Conservation (phyloP, 2,888 invertebrate species). For the Congeria kusceri region DNA sequence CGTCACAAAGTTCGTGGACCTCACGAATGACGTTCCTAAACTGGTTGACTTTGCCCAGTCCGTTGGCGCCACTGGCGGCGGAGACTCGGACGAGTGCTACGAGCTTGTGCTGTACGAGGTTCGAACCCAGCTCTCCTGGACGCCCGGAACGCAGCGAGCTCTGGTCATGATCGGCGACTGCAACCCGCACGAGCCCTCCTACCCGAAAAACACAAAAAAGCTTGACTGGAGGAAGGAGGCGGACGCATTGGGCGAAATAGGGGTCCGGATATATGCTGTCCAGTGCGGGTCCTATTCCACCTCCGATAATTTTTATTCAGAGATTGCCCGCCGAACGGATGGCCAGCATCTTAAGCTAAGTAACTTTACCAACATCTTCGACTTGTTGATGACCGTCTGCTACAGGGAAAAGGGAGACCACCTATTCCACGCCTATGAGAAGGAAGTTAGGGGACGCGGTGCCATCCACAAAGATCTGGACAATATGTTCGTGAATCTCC, state of each 20-base stretch:
- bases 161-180: constrained; percentile 83
- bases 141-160: constrained; percentile 77
- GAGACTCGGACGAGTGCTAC: constrained; percentile 82
- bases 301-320: constrained; percentile 70
- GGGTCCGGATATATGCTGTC: constrained; percentile 73
- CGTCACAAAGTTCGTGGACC: constrained; percentile 67
- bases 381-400: constrained; percentile 83
- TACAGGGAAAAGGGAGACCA: constrained; percentile 79
- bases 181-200: constrained; percentile 77
- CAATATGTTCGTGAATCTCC: constrained; percentile 66
- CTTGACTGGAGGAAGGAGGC: constrained; percentile 80
- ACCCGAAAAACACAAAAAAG: constrained; percentile 69
- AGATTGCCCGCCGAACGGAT: constrained; percentile 73
- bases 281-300: constrained; percentile 57
- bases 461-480: constrained; percentile 71
- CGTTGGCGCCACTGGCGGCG: constrained; percentile 76
- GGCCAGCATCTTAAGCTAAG: constrained; percentile 78
- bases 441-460: constrained; percentile 69
- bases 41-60: constrained; percentile 71
- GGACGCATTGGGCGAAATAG: constrained; percentile 64
- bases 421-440: constrained; percentile 68
- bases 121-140: constrained; percentile 79
- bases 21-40: constrained; percentile 58
- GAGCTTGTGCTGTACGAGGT: constrained; percentile 82
- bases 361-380: constrained; percentile 79